These are phyloP conservation scores for Lophius piscatorius DNA, from an alignment of 2,113 vertebrate genomes.

Conservation along the genomic window DNA sequence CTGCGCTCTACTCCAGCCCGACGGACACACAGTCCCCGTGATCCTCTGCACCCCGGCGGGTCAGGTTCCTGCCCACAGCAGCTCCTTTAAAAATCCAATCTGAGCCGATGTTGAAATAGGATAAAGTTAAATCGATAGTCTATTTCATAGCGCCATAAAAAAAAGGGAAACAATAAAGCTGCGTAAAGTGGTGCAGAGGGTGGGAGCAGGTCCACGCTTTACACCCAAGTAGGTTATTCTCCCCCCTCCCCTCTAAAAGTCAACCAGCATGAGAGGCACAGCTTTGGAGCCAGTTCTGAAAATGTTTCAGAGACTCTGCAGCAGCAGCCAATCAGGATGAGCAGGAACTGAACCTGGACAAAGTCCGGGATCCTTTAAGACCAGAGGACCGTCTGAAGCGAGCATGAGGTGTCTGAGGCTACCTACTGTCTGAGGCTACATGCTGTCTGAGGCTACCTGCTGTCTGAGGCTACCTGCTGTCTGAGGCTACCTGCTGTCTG, in stretches of 20 bases:
- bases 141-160: slow-evolving; percentile 67
- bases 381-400: too few relatives aligned
- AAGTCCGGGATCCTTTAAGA: too few relatives aligned
- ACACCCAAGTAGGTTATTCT: slow-evolving; percentile 54
- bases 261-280: slow-evolving; percentile 24
- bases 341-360: too few relatives aligned
- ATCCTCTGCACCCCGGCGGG: slow-evolving; percentile 37
- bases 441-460: too few relatives aligned
- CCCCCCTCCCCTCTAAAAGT: background rate
- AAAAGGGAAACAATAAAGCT: slow-evolving; percentile 69
- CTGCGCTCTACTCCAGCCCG: slow-evolving; percentile 60
- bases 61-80: slow-evolving; percentile 28
- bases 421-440: too few relatives aligned
- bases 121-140: slow-evolving; percentile 66
- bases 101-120: slow-evolving; percentile 68
- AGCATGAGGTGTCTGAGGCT: too few relatives aligned
- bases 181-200: slow-evolving; percentile 55
- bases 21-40: slow-evolving; percentile 17
- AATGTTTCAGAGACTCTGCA: slow-evolving; percentile 21
- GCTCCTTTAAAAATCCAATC: slow-evolving; percentile 62
- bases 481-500: too few relatives aligned
- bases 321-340: background rate
- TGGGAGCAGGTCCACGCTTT: slow-evolving; percentile 24
- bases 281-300: slow-evolving; percentile 20
- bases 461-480: too few relatives aligned